Conservation (phyloP, 2,888 invertebrate genomes). For the Oscheius onirici region DNA sequence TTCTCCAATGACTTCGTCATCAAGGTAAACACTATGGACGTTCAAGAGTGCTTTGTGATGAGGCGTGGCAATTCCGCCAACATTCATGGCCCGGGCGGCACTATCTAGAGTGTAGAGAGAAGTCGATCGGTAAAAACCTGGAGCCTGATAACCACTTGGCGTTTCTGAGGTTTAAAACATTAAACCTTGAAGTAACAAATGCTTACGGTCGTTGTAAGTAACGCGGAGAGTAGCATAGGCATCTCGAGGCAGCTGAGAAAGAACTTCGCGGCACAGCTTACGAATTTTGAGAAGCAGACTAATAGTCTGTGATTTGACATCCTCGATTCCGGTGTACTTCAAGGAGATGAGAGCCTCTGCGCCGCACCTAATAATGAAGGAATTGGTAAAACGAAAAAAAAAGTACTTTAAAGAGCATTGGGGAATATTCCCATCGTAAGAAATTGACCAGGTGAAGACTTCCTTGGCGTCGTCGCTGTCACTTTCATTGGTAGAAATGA, state of each 20-base stretch:
- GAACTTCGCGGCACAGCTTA: slow-evolving; percentile 28
- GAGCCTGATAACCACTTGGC: slow-evolving; percentile 10
- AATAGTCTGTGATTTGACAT: slow-evolving; percentile 22
- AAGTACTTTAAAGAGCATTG: no score
- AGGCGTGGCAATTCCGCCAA: slow-evolving; percentile 2
- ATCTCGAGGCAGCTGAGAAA: slow-evolving; percentile 15
- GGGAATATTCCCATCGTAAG: no score
- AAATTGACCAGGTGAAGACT: no score
- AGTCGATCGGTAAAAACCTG: slow-evolving; percentile 5
- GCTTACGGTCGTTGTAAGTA: slow-evolving; percentile 20
- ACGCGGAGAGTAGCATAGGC: slow-evolving; percentile 32
- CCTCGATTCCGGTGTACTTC: slow-evolving; percentile 21
- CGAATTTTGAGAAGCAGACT: slow-evolving; percentile 23
- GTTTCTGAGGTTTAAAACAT: slow-evolving; percentile 12
- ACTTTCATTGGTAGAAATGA: no score
- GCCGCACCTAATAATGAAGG: slow-evolving; percentile 94
- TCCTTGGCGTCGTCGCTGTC: no score
- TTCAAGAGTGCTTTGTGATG: slow-evolving; percentile 8
- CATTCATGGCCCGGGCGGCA: not conserved
- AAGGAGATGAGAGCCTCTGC: slow-evolving; percentile 75
- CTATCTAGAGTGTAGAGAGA: slow-evolving; percentile 14
- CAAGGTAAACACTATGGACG: slow-evolving; percentile 14
- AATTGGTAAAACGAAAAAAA: no score
- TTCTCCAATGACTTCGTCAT: slow-evolving; percentile 1
- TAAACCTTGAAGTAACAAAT: no score